Evolutionary conservation across 2,888 invertebrate genomes (phyloP), one percentile per base, ranked within the genome.

Genomic region (Melanotus villosus): DNA sequence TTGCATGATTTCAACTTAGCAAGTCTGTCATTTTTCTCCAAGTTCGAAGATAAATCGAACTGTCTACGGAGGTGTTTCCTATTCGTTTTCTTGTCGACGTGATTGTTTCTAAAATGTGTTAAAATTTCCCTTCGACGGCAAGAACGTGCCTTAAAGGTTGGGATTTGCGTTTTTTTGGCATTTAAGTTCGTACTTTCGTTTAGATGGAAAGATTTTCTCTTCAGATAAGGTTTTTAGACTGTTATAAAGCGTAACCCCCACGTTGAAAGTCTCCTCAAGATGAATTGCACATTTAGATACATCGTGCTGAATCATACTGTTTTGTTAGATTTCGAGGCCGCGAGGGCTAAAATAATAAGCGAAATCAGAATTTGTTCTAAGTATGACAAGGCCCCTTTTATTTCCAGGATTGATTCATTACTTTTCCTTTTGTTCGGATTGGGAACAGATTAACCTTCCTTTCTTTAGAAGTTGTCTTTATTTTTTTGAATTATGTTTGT

Each of bases 221-320:
- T 19, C 26, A 10, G 47, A 47, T 47, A 47, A 47, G 5, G 47
- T n/a, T 21, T 26, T 26, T 23, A 12, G 19, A 12, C 1, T 19
- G 23, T 21, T 21, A 47, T 47, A 47, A 47, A 47, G 6, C 23
- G 23, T 47, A 47, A 23, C 47, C 47, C 47, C 12, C 1, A 12
- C 47, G 23, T 26, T 19, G 23, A 47, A 47, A 23, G 47, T 47
- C 23, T 47, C n/a, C 23, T 12, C 21, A 45, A 47, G 47, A 47
- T 47, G 47, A 47, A 47, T 47, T 47, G 47, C 47, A 47, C 47
- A 26, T 47, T 47, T 47, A n/a, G 45, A 41, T 41, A 41, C 18
- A 41, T 45, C n/a, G 23, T 12, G 10, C 10, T 23, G 23, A 21
- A 4, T 26, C 9, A 23, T 5, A n/a, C 10, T 12, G 26, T 26